These are phyloP conservation scores for Salvelinus fontinalis DNA, from an alignment of 2,113 vertebrate genomes.

Conservation along the genomic window DNA sequence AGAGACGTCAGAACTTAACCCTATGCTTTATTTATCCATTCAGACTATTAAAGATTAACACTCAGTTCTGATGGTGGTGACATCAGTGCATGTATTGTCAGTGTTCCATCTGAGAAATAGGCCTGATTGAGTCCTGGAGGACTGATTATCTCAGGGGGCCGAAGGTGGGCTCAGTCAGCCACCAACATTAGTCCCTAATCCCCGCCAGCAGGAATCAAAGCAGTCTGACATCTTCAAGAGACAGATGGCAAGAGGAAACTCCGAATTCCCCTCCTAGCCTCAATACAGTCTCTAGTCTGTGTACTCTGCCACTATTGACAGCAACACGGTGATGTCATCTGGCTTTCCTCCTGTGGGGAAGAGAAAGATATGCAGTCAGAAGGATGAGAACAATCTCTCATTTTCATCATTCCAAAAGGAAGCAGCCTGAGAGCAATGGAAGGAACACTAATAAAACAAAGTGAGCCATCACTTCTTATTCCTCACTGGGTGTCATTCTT, in stretches of 20 bases:
- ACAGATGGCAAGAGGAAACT: slow-evolving; percentile 18
- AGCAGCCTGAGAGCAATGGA: too few species aligned
- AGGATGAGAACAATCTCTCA: not conserved
- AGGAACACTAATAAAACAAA: not conserved
- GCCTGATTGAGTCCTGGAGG: slow-evolving; percentile 9
- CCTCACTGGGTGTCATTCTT: not conserved
- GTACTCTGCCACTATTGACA: slow-evolving; percentile 98
- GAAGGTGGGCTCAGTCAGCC: slow-evolving; percentile 24
- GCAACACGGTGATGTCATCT: slow-evolving; percentile 98
- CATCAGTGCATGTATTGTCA: not conserved
- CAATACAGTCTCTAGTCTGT: slow-evolving; percentile 78
- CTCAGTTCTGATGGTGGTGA: not conserved
- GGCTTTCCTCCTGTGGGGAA: slow-evolving; percentile 89
- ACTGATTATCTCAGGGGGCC: slow-evolving; percentile 19
- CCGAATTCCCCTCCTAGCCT: not conserved
- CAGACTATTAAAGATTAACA: not conserved
- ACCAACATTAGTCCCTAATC: slow-evolving; percentile 64
- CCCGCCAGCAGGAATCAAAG: slow-evolving; percentile 88
- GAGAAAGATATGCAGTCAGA: slow-evolving; percentile 4
- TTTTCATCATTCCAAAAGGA: too few species aligned
- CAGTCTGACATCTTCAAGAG: slow-evolving; percentile 42
- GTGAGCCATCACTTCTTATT: not conserved
- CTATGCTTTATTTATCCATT: slow-evolving; percentile 21
- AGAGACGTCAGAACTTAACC: not conserved
- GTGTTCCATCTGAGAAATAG: slow-evolving; percentile 1